These are phyloP conservation scores for Beaufortia kweichowensis DNA, from an alignment of 2,113 vertebrate genomes.

Conservation along the genomic window DNA sequence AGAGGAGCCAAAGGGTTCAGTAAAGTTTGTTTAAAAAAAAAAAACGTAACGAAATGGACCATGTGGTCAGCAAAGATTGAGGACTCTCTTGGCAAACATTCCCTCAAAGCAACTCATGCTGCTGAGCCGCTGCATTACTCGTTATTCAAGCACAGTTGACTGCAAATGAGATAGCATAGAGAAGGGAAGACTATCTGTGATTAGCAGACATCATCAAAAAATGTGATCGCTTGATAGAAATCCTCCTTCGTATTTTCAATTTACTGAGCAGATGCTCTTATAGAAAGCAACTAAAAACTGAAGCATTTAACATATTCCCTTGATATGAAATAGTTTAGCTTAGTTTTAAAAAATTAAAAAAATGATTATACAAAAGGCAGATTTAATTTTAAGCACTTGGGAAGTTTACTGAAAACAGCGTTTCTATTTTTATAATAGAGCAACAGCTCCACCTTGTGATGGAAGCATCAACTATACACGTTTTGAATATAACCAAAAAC, in stretches of 20 bases:
- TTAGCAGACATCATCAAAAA: too few relatives aligned
- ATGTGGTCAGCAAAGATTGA: constrained; percentile 11
- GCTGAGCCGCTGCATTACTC: constrained; percentile 15
- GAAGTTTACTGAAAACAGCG: background rate
- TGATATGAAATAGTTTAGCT: too few relatives aligned
- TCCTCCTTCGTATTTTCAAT: too few relatives aligned
- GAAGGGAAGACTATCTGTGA: constrained; percentile 1
- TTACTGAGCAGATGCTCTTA: too few relatives aligned
- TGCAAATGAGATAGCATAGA: constrained; percentile 36
- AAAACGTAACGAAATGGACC: constrained; percentile 3
- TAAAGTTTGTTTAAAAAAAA: constrained; percentile 13
- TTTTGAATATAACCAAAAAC: too few relatives aligned
- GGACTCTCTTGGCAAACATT: background rate
- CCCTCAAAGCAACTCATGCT: constrained; percentile 19
- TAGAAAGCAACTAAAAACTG: too few relatives aligned
- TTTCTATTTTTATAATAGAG: background rate
- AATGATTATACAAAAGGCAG: too few relatives aligned
- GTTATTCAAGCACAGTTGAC: constrained; percentile 18
- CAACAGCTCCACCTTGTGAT: background rate
- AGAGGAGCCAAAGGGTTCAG: constrained; percentile 1
- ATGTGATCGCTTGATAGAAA: too few relatives aligned
- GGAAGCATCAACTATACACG: too few relatives aligned
- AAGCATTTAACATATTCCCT: too few relatives aligned
- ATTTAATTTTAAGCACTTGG: background rate
- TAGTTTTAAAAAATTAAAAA: too few relatives aligned